Percentiles rank a stretch among this genome's conserved stretches.
These are phyloP conservation scores for Drosophila arizonae DNA, from an alignment of 1,140 invertebrate species.

Conservation along the genomic window DNA sequence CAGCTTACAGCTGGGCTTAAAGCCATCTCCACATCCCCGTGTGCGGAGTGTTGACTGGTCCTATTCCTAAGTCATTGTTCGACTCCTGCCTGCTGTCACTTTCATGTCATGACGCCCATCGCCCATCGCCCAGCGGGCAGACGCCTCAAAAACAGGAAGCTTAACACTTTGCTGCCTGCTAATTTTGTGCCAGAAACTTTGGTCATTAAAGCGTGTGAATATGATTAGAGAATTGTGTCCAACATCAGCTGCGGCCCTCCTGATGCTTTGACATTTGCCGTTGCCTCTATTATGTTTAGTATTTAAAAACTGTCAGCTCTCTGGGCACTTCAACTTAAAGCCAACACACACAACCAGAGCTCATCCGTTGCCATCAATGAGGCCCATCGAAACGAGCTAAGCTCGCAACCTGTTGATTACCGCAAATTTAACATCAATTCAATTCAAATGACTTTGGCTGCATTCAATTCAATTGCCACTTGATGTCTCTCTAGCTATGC, in stretches of 20 bases:
- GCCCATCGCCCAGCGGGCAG: slow-evolving; percentile 12
- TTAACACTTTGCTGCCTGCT: slow-evolving; percentile 58
- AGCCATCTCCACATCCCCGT: slow-evolving; percentile 12
- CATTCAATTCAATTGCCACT: slow-evolving; percentile 68
- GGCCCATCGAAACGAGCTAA: slow-evolving; percentile 22
- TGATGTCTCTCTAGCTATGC: slow-evolving; percentile 8
- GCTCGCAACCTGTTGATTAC: slow-evolving; percentile 68
- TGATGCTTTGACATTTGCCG: slow-evolving; percentile 54
- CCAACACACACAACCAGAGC: slow-evolving; percentile 9
- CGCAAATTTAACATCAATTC: slow-evolving; percentile 58
- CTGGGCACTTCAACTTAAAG: slow-evolving; percentile 46
- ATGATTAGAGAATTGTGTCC: background rate
- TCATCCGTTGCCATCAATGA: slow-evolving; percentile 11
- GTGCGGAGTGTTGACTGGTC: slow-evolving; percentile 20
- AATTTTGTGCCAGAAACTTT: slow-evolving; percentile 61
- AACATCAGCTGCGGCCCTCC: background rate
- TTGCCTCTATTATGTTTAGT: slow-evolving; percentile 20
- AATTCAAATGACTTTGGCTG: slow-evolving; percentile 66
- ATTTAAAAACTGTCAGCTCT: slow-evolving; percentile 20
- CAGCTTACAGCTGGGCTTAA: slow-evolving; percentile 35
- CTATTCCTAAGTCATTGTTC: slow-evolving; percentile 55
- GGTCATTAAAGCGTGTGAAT: slow-evolving; percentile 20
- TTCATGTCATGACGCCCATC: slow-evolving; percentile 39
- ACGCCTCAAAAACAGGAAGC: slow-evolving; percentile 59
- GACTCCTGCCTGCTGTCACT: slow-evolving; percentile 52